phyloP scores from a whole-genome alignment of 2,113 vertebrate genomes.

The Ia io region DNA sequence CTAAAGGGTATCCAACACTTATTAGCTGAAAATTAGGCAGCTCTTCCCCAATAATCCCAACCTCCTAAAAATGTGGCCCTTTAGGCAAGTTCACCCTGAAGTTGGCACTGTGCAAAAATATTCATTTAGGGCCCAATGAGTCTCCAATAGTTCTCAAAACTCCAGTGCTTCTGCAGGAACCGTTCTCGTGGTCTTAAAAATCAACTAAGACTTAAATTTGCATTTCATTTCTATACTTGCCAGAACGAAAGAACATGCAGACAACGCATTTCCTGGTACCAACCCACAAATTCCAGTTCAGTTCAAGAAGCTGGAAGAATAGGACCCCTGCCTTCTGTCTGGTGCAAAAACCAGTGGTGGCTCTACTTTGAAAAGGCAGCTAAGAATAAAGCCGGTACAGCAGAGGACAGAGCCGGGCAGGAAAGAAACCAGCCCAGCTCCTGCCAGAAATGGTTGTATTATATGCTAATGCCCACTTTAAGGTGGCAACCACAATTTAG shows the following conservation, averaged over 20 bases:
- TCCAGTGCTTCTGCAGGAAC: not conserved
- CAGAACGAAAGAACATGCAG: not conserved
- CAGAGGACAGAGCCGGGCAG: not conserved
- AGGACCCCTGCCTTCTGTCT: not conserved
- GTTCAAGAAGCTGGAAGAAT: not conserved
- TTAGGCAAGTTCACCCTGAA: not conserved
- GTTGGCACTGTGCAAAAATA: not conserved
- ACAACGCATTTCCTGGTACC: not conserved
- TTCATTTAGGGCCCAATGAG: not conserved
- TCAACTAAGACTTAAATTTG: not conserved
- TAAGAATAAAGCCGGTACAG: not conserved
- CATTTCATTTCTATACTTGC: not conserved
- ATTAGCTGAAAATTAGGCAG: not conserved
- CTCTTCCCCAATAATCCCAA: not conserved
- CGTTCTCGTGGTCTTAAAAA: not conserved
- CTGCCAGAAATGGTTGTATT: conserved; percentile 42
- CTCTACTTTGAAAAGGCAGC: not conserved
- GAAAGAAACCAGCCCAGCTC: not conserved
- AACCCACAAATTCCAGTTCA: not conserved
- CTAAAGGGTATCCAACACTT: not conserved
- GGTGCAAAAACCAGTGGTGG: not conserved
- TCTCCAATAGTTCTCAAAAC: not conserved
- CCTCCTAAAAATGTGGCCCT: not conserved
- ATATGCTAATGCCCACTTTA: not conserved
- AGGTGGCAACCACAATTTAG: not conserved